Evolutionary conservation across 2,888 invertebrate species (phyloP).

Genomic region (Andrena camellia): DNA sequence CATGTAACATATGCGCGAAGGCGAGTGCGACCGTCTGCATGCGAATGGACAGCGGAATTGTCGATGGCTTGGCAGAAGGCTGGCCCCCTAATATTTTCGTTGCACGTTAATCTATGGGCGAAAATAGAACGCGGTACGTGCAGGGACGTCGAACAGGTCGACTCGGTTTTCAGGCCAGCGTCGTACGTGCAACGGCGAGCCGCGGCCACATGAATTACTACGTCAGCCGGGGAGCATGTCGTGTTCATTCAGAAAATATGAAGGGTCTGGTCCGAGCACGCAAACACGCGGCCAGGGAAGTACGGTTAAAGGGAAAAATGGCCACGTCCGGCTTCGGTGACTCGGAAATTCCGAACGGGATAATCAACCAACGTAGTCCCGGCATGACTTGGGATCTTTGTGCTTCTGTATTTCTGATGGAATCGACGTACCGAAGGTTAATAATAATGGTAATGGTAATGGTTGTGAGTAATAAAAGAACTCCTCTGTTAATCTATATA

Average conservation of each 20-base stretch:
- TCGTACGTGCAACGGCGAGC: slow-evolving; percentile 14
- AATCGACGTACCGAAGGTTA: too few relatives aligned
- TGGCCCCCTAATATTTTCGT: slow-evolving; percentile 2
- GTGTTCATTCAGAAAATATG: slow-evolving; percentile 59
- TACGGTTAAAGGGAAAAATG: slow-evolving; percentile 40
- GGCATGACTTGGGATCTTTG: slow-evolving; percentile 6
- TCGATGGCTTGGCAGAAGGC: background rate
- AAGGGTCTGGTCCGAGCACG: slow-evolving; percentile 51
- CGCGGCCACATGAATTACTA: slow-evolving; percentile 48
- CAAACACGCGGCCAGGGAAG: slow-evolving; percentile 48
- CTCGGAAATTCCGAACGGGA: slow-evolving; percentile 8
- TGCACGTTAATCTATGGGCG: slow-evolving; percentile 2
- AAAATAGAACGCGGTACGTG: slow-evolving; percentile 16
- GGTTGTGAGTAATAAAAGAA: too few relatives aligned
- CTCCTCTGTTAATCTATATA: too few relatives aligned
- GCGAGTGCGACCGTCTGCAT: slow-evolving; percentile 41
- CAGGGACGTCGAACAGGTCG: slow-evolving; percentile 6
- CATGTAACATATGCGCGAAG: slow-evolving; percentile 61
- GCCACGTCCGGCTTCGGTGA: background rate
- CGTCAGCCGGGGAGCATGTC: slow-evolving; percentile 45
- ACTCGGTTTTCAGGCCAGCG: slow-evolving; percentile 28
- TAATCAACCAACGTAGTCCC: slow-evolving; percentile 14
- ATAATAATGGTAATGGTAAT: too few relatives aligned
- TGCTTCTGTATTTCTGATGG: too few relatives aligned
- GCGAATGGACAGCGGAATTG: slow-evolving; percentile 44